Base-by-base conservation (phyloP, 2,888 invertebrate genomes). In the Polymixis lichenea region DNA sequence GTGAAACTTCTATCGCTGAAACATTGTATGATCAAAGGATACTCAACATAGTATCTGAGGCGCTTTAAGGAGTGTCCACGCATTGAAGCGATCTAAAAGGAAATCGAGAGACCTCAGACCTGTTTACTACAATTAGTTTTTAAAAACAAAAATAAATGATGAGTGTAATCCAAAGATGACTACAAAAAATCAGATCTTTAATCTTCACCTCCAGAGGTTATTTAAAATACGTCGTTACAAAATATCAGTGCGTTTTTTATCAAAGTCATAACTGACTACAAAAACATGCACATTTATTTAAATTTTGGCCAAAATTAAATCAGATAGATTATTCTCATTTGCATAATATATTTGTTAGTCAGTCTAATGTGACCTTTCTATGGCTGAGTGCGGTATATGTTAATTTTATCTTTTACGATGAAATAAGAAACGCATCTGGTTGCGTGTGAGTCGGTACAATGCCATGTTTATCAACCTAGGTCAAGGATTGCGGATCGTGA, bases 391-490 rank as follows among this genome's bases (percentile, higher is more conserved):
- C 19, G 9, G 25, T 65, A 17, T 61, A 46, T 13, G 43, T 66
- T 58, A 53, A 53, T 53, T 55, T 72, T 77, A 85, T 77, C 66
- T 66, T 78, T 72, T 78, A 68, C 61, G 51, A 56, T 56, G 77
- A 86, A 86, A 71, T 77, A 80, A 81, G 67, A 75, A 80, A 84
- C 81, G 82, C 80, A 85, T 83, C 71, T 80, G 62, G 71, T 85
- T 87, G 88, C 86, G 86, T 86, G 82, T 76, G 64, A 55, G 76
- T 64, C 60, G 69, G 77, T 76, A 78, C 78, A 90, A 90, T 85
- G 82, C 81, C 60, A 75, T 61, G 73, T 86, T 89, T 90, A 91
- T 92, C 93, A 86, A 80, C 90, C 88, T 92, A 91, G 93, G 93
- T 94, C 93, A 93, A 93, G 93, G 92, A 74, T 87, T 81, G 74